Percentiles rank a stretch among this genome's conserved stretches.
Conservation (phyloP, 2,113 vertebrate genomes). For the Otocyon megalotis region DNA sequence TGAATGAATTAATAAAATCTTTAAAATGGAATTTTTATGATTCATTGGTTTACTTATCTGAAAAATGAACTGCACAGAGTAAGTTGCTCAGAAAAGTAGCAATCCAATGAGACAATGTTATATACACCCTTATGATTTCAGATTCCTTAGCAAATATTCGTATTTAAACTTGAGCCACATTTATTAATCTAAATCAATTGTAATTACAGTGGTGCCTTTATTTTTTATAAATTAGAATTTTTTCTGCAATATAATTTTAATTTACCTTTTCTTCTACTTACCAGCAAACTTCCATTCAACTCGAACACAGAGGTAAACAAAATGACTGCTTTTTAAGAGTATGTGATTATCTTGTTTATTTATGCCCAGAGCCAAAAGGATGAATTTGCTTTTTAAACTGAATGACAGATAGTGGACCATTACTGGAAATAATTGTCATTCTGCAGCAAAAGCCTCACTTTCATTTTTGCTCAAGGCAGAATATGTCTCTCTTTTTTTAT, state of each 20-base stretch:
- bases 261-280: slow-evolving; percentile 33
- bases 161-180: not conserved
- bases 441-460: not conserved
- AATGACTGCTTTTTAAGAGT: not conserved
- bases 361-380: not conserved
- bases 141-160: not conserved
- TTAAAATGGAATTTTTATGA: not conserved
- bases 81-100: not conserved
- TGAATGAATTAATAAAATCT: too few species aligned
- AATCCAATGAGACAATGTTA: not conserved
- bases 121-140: not conserved
- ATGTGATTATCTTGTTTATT: slow-evolving; percentile 50
- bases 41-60: not conserved
- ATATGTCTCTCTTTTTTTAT: not conserved
- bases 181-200: not conserved
- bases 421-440: slow-evolving; percentile 50
- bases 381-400: slow-evolving; percentile 38
- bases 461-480: slow-evolving; percentile 47
- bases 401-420: not conserved
- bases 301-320: not conserved
- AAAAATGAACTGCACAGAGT: not conserved
- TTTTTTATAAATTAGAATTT: not conserved
- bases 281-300: not conserved
- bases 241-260: not conserved
- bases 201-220: not conserved